Percentiles rank a stretch among this genome's conserved stretches.
Evolutionary conservation across 2,888 invertebrate species (phyloP).

Genomic region (Campoplex capitator): DNA sequence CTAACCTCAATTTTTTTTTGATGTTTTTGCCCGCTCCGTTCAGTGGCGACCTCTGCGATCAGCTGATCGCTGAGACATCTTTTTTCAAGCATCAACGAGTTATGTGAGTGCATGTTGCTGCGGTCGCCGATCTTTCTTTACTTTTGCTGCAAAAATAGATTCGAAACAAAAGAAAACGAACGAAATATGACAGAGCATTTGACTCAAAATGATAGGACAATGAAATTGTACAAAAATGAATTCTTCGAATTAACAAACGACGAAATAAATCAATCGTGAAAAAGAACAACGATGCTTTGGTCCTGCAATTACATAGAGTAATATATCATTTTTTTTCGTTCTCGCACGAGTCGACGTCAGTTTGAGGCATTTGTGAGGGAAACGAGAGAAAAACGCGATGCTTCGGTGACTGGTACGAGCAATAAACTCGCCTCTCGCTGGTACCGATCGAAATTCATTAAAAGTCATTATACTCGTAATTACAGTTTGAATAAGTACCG

Average conservation of each 20-base stretch:
- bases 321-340: constrained; percentile 2
- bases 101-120: not conserved
- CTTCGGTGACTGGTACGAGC: constrained; percentile 52
- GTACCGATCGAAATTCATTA: constrained; percentile 54
- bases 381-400: constrained; percentile 12
- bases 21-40: not conserved
- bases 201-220: not conserved
- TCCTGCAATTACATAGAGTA: constrained; percentile 21
- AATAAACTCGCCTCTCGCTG: constrained; percentile 24
- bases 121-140: not conserved
- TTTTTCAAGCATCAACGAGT: constrained; percentile 32
- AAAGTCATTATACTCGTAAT: constrained; percentile 48
- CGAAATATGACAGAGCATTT: not conserved
- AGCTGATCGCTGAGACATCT: constrained; percentile 27
- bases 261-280: not conserved
- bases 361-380: constrained; percentile 1
- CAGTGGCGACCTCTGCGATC: constrained; percentile 41
- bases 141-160: not conserved
- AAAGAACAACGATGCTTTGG: constrained; percentile 21
- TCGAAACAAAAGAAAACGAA: not conserved
- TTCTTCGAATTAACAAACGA: not conserved
- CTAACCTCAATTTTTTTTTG: constrained; percentile 18
- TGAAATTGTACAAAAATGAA: not conserved
- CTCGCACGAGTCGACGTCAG: constrained; percentile 14
- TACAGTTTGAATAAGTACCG: constrained; percentile 33